Evolutionary conservation across 2,797 vertebrate species (phyloP).

Genomic region (Chelmon rostratus): DNA sequence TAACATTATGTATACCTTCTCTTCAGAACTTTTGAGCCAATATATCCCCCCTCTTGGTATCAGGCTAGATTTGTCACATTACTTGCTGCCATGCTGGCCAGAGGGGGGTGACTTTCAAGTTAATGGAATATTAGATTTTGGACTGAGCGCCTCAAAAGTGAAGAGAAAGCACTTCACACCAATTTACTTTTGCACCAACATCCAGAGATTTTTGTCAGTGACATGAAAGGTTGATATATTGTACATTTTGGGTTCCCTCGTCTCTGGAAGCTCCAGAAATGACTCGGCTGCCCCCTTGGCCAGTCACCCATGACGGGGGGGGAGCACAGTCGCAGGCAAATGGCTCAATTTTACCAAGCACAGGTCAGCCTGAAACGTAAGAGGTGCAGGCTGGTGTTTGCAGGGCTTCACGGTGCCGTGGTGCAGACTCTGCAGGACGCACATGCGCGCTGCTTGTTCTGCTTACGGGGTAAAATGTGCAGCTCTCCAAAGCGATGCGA

Average conservation of each 20-base stretch:
- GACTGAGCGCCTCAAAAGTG: constrained; percentile 11
- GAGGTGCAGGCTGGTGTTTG: constrained; percentile 30
- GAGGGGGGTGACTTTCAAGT: constrained; percentile 5
- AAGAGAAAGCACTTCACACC: not conserved
- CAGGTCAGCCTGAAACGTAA: constrained; percentile 29
- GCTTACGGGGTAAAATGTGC: constrained; percentile 67
- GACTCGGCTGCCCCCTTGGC: constrained; percentile 3
- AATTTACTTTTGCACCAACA: constrained; percentile 8
- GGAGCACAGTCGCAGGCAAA: constrained; percentile 1
- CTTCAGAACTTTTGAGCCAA: constrained; percentile 11
- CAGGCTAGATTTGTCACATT: constrained; percentile 18
- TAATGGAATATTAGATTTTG: constrained; percentile 10
- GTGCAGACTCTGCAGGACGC: constrained; percentile 37
- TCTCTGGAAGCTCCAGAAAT: not conserved
- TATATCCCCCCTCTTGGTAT: not conserved
- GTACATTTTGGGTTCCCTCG: not conserved
- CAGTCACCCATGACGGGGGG: not conserved
- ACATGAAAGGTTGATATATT: constrained; percentile 15
- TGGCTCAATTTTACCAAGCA: constrained; percentile 4
- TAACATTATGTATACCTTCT: not conserved
- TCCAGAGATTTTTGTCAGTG: constrained; percentile 17
- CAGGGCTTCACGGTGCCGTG: constrained; percentile 21
- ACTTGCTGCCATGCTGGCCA: not conserved
- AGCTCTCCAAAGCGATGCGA: constrained; percentile 50
- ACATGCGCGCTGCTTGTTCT: constrained; percentile 34